Conservation (phyloP, 2,888 invertebrate species). For the Thecophora atra region DNA sequence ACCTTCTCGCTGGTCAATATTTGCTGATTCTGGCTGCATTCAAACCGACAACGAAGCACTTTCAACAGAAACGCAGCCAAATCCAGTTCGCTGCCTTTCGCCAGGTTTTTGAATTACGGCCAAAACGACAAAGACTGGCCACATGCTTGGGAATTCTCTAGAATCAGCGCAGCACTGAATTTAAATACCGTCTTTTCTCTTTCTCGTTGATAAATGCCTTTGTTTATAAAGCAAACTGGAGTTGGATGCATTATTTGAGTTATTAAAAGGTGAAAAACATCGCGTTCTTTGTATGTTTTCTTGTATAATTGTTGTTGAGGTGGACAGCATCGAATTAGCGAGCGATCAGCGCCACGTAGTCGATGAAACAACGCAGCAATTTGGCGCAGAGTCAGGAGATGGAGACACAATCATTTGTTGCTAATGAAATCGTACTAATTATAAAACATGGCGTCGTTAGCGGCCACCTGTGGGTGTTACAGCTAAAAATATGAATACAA, state of each 20-base stretch:
- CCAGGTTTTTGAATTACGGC: slow-evolving; percentile 48
- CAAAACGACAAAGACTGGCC: too few species aligned
- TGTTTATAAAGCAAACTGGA: too few species aligned
- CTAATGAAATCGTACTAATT: slow-evolving; percentile 17
- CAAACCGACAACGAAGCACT: not conserved
- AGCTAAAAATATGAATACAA: slow-evolving; percentile 41
- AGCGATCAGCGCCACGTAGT: too few species aligned
- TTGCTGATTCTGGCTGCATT: not conserved
- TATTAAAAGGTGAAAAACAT: too few species aligned
- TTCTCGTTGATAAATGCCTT: too few species aligned
- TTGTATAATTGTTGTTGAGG: too few species aligned
- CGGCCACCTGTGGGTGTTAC: slow-evolving; percentile 30
- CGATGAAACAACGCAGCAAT: too few species aligned
- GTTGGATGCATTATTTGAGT: too few species aligned
- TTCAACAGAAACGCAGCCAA: slow-evolving; percentile 11
- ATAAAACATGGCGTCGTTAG: slow-evolving; percentile 26
- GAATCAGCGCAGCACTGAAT: not conserved
- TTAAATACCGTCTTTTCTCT: not conserved
- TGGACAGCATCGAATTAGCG: too few species aligned
- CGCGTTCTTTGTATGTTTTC: too few species aligned
- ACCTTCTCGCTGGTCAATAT: not conserved
- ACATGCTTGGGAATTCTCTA: not conserved
- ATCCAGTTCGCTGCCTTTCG: slow-evolving; percentile 50
- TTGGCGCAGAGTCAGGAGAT: too few species aligned
- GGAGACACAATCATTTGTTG: not conserved